Percentiles rank a stretch among this genome's conserved stretches.
Evolutionary conservation across 2,113 vertebrate genomes (phyloP).

Genomic region (Hiodon alosoides): DNA sequence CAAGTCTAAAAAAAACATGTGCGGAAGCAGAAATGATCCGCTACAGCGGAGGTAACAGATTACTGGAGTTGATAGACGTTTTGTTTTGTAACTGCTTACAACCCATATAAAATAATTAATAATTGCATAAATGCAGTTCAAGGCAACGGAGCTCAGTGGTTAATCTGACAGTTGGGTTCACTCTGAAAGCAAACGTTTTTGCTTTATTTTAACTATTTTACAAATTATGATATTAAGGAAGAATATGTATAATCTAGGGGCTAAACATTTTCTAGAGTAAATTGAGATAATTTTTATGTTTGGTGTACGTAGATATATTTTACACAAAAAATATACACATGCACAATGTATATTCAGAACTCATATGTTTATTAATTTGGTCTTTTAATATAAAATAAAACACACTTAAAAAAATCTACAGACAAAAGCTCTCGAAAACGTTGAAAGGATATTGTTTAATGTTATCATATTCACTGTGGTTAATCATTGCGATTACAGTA

Average conservation of each 20-base stretch:
- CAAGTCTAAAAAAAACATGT: not conserved
- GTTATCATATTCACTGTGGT: too few relatives aligned
- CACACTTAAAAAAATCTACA: too few relatives aligned
- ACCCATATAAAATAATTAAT: too few relatives aligned
- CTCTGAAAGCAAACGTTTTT: not conserved
- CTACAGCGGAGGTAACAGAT: too few relatives aligned
- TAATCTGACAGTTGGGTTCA: too few relatives aligned
- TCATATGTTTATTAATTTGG: not conserved
- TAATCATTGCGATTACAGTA: too few relatives aligned
- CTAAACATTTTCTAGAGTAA: not conserved
- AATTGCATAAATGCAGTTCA: not conserved
- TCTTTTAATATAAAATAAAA: not conserved
- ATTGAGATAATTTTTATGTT: not conserved
- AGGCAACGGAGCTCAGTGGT: not conserved
- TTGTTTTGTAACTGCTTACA: too few relatives aligned
- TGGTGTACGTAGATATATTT: not conserved
- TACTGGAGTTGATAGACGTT: too few relatives aligned
- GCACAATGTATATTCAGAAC: not conserved
- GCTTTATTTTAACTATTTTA: not conserved
- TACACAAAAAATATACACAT: slow-evolving; percentile 3
- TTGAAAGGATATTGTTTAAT: too few relatives aligned
- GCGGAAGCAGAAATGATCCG: slow-evolving; percentile 2
- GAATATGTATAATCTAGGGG: not conserved
- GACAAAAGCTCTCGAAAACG: too few relatives aligned
- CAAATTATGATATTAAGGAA: not conserved